Conservation (phyloP, 2,797 vertebrate genomes). For the Malurus leucopterus region DNA sequence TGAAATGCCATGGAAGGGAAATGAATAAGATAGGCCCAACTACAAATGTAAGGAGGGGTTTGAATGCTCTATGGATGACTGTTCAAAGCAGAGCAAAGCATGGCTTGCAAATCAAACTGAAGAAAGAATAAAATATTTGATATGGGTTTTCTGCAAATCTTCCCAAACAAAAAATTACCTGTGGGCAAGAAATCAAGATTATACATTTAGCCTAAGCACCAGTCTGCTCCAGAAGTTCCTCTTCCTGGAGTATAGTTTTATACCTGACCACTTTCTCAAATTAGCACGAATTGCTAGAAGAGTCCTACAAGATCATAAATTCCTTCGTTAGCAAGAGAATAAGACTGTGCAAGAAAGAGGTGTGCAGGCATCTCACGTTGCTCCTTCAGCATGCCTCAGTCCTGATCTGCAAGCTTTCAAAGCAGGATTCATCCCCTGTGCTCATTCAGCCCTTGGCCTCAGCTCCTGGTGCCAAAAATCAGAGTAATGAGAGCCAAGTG, state of each 20-base stretch:
- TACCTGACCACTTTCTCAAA: not conserved
- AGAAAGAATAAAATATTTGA: not conserved
- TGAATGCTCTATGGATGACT: not conserved
- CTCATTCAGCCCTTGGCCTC: not conserved
- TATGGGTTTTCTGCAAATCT: not conserved
- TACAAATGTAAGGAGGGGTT: not conserved
- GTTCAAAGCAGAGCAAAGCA: not conserved
- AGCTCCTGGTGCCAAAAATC: not conserved
- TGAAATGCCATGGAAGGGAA: not conserved
- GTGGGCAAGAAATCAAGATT: not conserved
- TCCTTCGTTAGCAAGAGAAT: not conserved
- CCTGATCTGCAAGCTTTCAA: not conserved
- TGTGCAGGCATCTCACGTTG: not conserved
- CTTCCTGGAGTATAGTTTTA: not conserved
- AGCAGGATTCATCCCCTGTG: not conserved
- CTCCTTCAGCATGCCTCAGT: not conserved
- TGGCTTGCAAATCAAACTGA: not conserved
- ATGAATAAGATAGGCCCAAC: not conserved
- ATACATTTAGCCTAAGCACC: not conserved
- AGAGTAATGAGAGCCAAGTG: not conserved
- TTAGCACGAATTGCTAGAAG: not conserved
- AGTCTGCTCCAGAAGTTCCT: not conserved
- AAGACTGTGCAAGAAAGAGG: not conserved
- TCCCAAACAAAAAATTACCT: not conserved
- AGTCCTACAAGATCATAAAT: not conserved